A percentile compares a stretch with the other conserved stretches of the same genome.
phyloP scores from a whole-genome alignment of 2,888 invertebrate species.

The Ormyrus pomaceus region DNA sequence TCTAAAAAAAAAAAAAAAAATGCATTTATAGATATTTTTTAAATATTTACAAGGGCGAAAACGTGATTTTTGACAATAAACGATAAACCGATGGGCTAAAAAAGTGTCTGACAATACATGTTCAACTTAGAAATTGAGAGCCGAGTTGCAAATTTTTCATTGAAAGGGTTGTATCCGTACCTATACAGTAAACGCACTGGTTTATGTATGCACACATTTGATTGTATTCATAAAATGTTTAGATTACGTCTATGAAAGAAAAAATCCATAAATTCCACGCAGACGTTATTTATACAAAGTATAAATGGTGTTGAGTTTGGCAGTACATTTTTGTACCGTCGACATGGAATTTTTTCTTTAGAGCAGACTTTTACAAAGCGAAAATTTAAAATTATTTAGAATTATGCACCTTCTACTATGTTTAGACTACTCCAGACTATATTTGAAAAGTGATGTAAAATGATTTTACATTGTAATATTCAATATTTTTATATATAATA shows the following conservation, averaged over 20 bases:
- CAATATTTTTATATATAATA: constrained; percentile 41
- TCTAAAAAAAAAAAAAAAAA: constrained; percentile 12
- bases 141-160: constrained; percentile 33
- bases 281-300: background rate
- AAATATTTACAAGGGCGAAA: constrained; percentile 45
- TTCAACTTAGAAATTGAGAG: constrained; percentile 27
- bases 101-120: constrained; percentile 33
- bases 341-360: too few species aligned
- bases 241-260: constrained; percentile 17
- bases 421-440: too few species aligned
- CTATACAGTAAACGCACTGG: constrained; percentile 28
- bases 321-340: background rate
- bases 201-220: too few species aligned
- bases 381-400: too few species aligned
- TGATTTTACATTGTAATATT: constrained; percentile 25
- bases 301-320: background rate
- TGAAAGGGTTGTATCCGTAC: constrained; percentile 5
- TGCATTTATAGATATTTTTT: constrained; percentile 55
- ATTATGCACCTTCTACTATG: too few species aligned
- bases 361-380: too few species aligned
- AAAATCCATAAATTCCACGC: constrained; percentile 20
- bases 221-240: background rate
- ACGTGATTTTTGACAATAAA: constrained; percentile 44
- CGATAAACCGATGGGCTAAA: background rate
- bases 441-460: constrained; percentile 11